phyloP scores from a whole-genome alignment of 2,888 invertebrate species.

The Hirtodrosophila alboralis region DNA sequence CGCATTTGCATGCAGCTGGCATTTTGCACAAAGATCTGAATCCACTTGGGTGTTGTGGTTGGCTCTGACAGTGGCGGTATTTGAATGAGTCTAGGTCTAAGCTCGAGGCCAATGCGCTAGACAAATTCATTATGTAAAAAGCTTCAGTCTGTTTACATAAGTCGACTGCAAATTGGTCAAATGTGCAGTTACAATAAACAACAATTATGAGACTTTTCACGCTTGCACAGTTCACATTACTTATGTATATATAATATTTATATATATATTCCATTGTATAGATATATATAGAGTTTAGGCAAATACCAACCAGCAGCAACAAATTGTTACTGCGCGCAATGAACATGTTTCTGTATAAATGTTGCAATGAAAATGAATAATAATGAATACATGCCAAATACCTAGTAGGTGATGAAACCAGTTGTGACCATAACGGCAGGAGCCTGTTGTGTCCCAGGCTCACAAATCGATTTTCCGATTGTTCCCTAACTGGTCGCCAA shows the following conservation, averaged over 20 bases:
- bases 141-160: constrained; percentile 63
- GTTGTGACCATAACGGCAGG: constrained; percentile 69
- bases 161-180: constrained; percentile 61
- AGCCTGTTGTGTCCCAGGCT: constrained; percentile 28
- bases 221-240: constrained; percentile 34
- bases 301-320: constrained; percentile 39
- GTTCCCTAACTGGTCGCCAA: constrained; percentile 29
- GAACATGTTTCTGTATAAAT: constrained; percentile 59
- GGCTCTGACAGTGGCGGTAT: constrained; percentile 12
- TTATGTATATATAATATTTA: constrained; percentile 1
- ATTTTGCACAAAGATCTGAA: constrained; percentile 62
- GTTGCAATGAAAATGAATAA: constrained; percentile 67
- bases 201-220: constrained; percentile 71
- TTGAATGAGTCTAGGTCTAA: constrained; percentile 40
- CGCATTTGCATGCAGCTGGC: constrained; percentile 76
- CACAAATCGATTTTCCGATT: constrained; percentile 50
- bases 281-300: constrained; percentile 25
- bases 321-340: constrained; percentile 48
- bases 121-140: constrained; percentile 74
- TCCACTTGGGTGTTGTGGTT: constrained; percentile 43
- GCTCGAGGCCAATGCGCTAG: constrained; percentile 51
- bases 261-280: neutral
- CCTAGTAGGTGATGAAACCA: constrained; percentile 73
- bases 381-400: constrained; percentile 59
- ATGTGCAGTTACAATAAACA: constrained; percentile 39